Base-by-base conservation (phyloP, 2,888 invertebrate species). In the Drymonia ruficornis region DNA sequence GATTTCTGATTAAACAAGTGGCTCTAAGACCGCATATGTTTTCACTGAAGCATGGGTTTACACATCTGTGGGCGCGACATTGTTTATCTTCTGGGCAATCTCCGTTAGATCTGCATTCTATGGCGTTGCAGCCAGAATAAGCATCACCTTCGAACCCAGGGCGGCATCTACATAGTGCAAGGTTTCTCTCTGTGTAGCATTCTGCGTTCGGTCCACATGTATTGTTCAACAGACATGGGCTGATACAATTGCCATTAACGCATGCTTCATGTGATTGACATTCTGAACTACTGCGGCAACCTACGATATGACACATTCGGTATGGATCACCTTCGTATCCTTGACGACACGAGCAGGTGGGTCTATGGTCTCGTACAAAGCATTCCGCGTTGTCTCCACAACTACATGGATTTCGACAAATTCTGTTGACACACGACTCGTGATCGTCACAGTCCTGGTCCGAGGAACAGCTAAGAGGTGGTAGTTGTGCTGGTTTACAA, bases 261-360 rank as follows among this genome's bases (percentile, higher is more conserved):
- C 98, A 98, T 52, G 97, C 96, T 81, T 97, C 96, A 66, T 96
- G 95, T 5, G 95, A 95, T 65, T 96, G 95, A 80, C 98, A 98
- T 81, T 98, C 97, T 1, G 96, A 95, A 78, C 98, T 96, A 8
- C 95, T 94, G 59, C 96, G 94, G 80, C 98, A 98, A 42, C 98
- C 98, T 36, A 97, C 95, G 19, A 96, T 93, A 72, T 95, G 94
- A 80, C 98, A 98, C 49, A 94, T 94, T 34, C 95, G 94, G 78
- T 97, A 96, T 2, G 98, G 97, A 87, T 98, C 96, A 46, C 98
- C 98, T 78, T 97, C 96, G 78, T 94, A 97, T 34, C 97, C 97
- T 72, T 96, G 94, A 70, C 95, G 94, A 80, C 98, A 98, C 3
- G 97, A 96, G 82, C 98, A 98, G 38, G 96, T 95, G 1, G 98